Evolutionary conservation across 2,113 vertebrate species (phyloP).

Genomic region (Crotalus viridis): DNA sequence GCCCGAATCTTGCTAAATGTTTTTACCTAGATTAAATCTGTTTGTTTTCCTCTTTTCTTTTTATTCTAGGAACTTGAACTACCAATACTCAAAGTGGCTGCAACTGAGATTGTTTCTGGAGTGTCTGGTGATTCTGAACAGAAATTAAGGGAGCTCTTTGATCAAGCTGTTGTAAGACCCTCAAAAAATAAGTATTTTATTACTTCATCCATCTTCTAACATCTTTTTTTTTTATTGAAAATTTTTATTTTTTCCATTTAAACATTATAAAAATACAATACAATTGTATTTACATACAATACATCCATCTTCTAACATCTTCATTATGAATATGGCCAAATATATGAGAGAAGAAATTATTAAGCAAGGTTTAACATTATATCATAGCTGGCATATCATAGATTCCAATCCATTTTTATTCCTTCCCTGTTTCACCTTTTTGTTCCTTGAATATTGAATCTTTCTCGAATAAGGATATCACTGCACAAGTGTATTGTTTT

Average conservation of each 20-base stretch:
- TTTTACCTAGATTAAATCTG: neutral
- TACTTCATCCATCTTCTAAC: neutral
- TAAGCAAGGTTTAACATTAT: neutral
- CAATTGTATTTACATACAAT: too few relatives aligned
- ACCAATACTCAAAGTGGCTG: conserved; percentile 91
- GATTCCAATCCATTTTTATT: neutral
- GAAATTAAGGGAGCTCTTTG: conserved; percentile 91
- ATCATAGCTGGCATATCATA: neutral
- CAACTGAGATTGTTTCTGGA: conserved; percentile 93
- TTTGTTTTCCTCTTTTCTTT: conserved; percentile 27
- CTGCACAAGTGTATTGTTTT: neutral
- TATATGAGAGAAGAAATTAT: neutral
- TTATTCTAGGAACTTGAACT: conserved; percentile 83
- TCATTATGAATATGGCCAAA: neutral
- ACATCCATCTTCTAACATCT: neutral
- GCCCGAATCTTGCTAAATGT: neutral
- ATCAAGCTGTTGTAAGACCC: conserved; percentile 85
- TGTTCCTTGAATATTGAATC: neutral
- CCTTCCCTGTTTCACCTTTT: neutral
- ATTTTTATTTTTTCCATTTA: too few relatives aligned
- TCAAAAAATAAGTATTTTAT: neutral
- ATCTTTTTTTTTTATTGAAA: neutral
- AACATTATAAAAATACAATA: too few relatives aligned
- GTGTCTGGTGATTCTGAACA: conserved; percentile 96
- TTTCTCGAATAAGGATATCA: neutral